Evolutionary conservation across 2,113 vertebrate genomes (phyloP).

Genomic region (Vulpes lagopus): DNA sequence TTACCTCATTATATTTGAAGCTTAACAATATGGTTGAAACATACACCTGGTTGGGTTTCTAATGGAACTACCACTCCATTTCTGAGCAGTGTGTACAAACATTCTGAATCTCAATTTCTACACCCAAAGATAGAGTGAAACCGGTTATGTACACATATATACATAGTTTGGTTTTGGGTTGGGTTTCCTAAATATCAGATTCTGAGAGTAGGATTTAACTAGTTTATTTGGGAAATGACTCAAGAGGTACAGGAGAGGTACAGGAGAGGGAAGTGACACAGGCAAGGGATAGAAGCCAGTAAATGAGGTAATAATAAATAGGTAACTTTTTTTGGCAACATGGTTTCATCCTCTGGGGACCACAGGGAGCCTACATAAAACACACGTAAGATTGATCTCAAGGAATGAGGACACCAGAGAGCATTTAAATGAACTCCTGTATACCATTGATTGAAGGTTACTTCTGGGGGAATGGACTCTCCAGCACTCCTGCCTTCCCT

Average conservation of each 20-base stretch:
- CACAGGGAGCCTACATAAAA: not conserved
- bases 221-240: not conserved
- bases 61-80: not conserved
- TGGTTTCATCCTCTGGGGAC: too few relatives aligned
- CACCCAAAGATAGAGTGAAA: not conserved
- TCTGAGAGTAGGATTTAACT: not conserved
- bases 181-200: not conserved
- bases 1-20: slow-evolving; percentile 15
- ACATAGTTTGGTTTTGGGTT: not conserved
- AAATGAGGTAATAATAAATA: not conserved
- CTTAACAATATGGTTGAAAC: slow-evolving; percentile 9
- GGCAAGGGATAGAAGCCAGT: not conserved
- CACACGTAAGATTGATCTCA: not conserved
- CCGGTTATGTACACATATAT: not conserved
- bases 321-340: not conserved
- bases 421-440: not conserved
- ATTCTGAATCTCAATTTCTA: slow-evolving; percentile 17
- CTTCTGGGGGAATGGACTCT: not conserved
- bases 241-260: not conserved
- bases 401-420: not conserved
- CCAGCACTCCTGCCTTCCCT: not conserved
- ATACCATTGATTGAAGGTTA: not conserved
- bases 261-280: not conserved
- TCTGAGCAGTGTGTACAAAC: not conserved
- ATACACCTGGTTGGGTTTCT: not conserved